Evolutionary conservation across 2,888 invertebrate genomes (phyloP), one percentile per base, ranked within the genome.

Genomic region (Thymelicus acteon): DNA sequence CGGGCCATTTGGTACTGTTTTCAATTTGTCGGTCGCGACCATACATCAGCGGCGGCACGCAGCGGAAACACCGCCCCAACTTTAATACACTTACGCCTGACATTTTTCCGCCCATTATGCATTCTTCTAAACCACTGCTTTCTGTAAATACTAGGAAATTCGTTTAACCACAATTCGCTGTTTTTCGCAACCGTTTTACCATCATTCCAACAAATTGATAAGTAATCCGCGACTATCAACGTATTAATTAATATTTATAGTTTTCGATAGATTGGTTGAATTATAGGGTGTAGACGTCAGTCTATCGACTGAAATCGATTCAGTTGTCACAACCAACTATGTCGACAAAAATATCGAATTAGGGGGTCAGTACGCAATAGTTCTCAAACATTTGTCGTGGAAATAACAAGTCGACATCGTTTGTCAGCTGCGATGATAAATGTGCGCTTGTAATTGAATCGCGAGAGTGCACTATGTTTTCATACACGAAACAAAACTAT

Each of bases 41-140:
- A 90, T 91, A 90, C 90, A 90, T 91, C 91, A 91, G 89, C 79
- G 77, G 82, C 74, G 85, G 87, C 85, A 83, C 85, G 85, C 87
- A 84, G 85, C 81, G 82, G 80, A 81, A 81, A 82, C 81, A 75
- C 78, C 75, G 78, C 82, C 85, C 87, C 85, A 83, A 87, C 86
- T 88, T 87, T 90, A 92, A 90, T 90, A 91, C 89, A 89, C 90
- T 90, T 89, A 90, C 85, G 83, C 78, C 80, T 89, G 90, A 90
- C 90, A 89, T 90, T 90, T 90, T 90, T 87, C 86, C 90, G 80
- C 80, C 85, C 85, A 91, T 91, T 90, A 89, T 89, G 86, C 89
- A 90, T 90, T 90, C 86, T 81, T 82, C 80, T 85, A 83, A 87
- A 85, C 84, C 88, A 83, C 88, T 86, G 83, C 81, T 81, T 85